A percentile compares a stretch with the other conserved stretches of the same genome.
These are phyloP conservation scores for Oncopodura yosiiana DNA, from an alignment of 1,140 invertebrate species.

Conservation along the genomic window DNA sequence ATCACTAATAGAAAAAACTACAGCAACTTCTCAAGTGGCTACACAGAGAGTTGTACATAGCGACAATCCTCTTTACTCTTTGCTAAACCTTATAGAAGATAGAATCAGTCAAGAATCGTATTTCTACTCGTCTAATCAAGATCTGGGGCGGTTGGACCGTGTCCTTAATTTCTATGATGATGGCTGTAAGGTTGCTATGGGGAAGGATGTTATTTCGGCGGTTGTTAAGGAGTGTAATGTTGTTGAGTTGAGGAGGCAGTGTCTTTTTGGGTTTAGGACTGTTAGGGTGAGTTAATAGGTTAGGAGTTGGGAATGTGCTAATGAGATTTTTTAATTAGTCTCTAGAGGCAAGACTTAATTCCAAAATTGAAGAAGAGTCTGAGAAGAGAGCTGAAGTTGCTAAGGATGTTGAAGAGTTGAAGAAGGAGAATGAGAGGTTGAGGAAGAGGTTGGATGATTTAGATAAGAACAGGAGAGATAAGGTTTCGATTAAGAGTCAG, in stretches of 20 bases:
- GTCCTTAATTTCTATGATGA: conserved; percentile 14
- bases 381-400: neutral
- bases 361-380: too few relatives aligned
- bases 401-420: neutral
- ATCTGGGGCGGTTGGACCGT: conserved; percentile 25
- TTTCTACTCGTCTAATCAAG: neutral
- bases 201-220: conserved; percentile 22
- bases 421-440: neutral
- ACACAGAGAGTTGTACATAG: neutral
- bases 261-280: conserved; percentile 27
- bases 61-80: conserved; percentile 30
- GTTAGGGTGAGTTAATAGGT: conserved; percentile 18
- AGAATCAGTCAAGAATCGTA: conserved; percentile 1
- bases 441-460: neutral
- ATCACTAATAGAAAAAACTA: neutral
- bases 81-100: conserved; percentile 21
- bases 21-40: neutral
- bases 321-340: too few relatives aligned
- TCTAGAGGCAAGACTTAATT: too few relatives aligned
- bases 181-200: too few relatives aligned
- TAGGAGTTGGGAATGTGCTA: neutral
- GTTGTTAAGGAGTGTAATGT: conserved; percentile 23
- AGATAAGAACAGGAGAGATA: neutral
- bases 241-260: conserved; percentile 29
- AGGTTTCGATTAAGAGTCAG: conserved; percentile 11